Evolutionary conservation across 92 coral and sea anemone species (phyloP).

Genomic region (Parazoanthus darwini): DNA sequence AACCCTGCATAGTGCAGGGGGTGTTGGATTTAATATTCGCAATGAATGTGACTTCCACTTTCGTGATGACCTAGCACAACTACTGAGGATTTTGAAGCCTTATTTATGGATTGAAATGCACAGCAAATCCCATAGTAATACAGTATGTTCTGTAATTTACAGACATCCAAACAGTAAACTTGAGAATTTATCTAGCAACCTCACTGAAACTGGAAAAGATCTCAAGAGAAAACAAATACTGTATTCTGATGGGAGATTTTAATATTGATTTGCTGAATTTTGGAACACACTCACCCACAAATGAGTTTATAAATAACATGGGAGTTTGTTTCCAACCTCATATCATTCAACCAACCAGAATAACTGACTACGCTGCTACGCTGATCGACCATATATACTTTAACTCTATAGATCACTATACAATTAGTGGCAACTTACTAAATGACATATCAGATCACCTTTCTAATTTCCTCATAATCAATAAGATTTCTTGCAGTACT

Average conservation of each 20-base stretch:
- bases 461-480: slow-evolving; percentile 48
- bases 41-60: slow-evolving; percentile 38
- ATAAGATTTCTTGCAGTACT: slow-evolving; percentile 33
- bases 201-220: slow-evolving; percentile 38
- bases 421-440: slow-evolving; percentile 45
- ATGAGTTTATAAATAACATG: slow-evolving; percentile 42
- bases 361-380: slow-evolving; percentile 27
- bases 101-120: slow-evolving; percentile 36
- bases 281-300: slow-evolving; percentile 37
- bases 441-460: slow-evolving; percentile 54
- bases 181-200: slow-evolving; percentile 5
- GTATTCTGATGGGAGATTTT: too few relatives aligned
- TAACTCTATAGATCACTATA: slow-evolving; percentile 36
- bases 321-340: slow-evolving; percentile 45
- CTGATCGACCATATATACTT: slow-evolving; percentile 42
- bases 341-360: slow-evolving; percentile 38
- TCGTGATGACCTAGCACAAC: background rate
- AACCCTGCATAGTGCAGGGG: too few relatives aligned
- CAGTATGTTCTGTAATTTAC: too few relatives aligned
- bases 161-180: too few relatives aligned
- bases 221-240: slow-evolving; percentile 35
- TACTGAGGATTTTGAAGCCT: slow-evolving; percentile 45
- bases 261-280: slow-evolving; percentile 41
- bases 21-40: slow-evolving; percentile 29
- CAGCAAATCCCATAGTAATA: background rate